phyloP scores from a whole-genome alignment of 2,113 vertebrate species.

The Argyrosomus japonicus region DNA sequence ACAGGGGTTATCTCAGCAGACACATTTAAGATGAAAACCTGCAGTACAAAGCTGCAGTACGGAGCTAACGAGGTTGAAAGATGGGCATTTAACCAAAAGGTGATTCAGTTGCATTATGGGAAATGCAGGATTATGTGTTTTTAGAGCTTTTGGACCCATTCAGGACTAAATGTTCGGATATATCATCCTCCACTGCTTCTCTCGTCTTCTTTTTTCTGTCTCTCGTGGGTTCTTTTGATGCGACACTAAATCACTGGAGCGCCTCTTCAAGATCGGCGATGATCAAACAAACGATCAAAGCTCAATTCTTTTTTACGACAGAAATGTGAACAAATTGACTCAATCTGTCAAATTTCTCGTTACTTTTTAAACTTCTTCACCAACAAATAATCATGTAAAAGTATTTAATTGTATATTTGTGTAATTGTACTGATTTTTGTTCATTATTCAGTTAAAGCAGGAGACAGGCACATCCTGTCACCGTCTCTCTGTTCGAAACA shows the following conservation, averaged over 20 bases:
- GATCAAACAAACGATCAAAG: background rate
- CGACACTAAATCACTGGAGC: background rate
- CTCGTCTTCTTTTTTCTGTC: background rate
- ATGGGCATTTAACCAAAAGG: background rate
- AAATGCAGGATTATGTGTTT: conserved; percentile 1
- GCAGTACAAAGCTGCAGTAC: background rate
- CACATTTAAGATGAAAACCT: background rate
- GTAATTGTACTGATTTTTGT: background rate
- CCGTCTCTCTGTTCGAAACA: background rate
- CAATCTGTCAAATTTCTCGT: too few relatives aligned
- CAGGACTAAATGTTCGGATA: background rate
- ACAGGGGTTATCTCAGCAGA: background rate
- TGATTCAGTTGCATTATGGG: background rate
- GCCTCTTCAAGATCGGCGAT: background rate
- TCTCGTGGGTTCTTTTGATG: background rate
- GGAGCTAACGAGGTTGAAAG: background rate
- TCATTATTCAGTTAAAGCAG: conserved; percentile 12
- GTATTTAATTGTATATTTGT: too few relatives aligned
- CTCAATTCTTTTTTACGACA: too few relatives aligned
- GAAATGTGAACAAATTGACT: too few relatives aligned
- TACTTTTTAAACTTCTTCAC: too few relatives aligned
- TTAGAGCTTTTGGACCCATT: background rate
- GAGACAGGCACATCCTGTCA: background rate
- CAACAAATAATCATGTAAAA: too few relatives aligned
- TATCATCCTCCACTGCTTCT: background rate